Conservation (phyloP, 2,888 invertebrate genomes). For the Resseliella maxima region DNA sequence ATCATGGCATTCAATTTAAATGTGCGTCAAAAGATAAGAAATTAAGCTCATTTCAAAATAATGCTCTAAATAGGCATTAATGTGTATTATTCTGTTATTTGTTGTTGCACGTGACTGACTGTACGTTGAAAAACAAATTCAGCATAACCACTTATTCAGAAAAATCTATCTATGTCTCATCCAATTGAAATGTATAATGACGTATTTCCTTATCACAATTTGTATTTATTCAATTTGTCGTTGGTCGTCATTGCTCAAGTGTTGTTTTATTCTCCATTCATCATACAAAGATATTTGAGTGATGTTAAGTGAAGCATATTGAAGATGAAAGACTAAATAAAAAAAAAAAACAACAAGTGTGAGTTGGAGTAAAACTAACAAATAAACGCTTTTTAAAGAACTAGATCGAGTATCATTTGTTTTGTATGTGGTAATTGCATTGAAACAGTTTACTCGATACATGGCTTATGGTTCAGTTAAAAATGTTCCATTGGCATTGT, state of each 20-base stretch:
- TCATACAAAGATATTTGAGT: background rate
- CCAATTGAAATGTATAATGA: conserved; percentile 15
- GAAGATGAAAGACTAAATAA: no score
- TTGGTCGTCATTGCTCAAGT: conserved; percentile 12
- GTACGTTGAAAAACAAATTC: background rate
- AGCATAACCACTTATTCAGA: background rate
- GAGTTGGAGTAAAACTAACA: background rate
- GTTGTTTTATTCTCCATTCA: background rate
- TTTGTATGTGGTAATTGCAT: background rate
- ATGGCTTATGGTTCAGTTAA: no score
- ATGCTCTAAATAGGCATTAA: background rate
- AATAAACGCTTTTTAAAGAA: no score
- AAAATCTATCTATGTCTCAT: background rate
- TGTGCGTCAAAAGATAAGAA: conserved; percentile 18
- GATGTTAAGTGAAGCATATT: no score
- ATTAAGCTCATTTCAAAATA: background rate
- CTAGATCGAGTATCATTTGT: background rate
- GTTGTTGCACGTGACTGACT: background rate
- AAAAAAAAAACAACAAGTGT: background rate
- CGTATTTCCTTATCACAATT: conserved; percentile 37
- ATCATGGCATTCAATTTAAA: no score
- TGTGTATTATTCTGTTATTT: background rate
- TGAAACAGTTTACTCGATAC: no score
- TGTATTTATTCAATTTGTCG: conserved; percentile 44
- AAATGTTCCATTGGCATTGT: no score